These are phyloP conservation scores for Indri indri DNA, from an alignment of 2,113 vertebrate species.

Conservation along the genomic window DNA sequence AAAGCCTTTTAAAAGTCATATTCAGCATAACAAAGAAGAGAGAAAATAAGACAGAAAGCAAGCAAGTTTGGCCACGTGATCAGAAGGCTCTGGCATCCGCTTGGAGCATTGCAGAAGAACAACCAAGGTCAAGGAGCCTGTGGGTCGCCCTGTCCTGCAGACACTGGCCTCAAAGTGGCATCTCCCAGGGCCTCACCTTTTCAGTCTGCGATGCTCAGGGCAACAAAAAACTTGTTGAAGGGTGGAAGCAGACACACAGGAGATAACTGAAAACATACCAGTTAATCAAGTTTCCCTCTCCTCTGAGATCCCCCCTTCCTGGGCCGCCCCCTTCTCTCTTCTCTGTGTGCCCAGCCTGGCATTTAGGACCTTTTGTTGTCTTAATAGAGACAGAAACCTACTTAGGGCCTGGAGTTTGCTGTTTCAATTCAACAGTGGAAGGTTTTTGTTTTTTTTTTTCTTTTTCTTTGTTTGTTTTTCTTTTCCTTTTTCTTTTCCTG, in stretches of 20 bases:
- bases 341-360: constrained; percentile 62
- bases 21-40: not conserved
- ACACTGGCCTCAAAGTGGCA: not conserved
- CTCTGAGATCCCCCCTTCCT: not conserved
- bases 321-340: not conserved
- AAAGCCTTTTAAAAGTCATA: not conserved
- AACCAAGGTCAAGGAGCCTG: not conserved
- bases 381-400: constrained; percentile 84
- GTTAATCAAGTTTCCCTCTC: constrained; percentile 67
- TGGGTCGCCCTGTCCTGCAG: fast-evolving
- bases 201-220: not conserved
- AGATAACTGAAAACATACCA: constrained; percentile 14
- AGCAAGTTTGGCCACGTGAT: not conserved
- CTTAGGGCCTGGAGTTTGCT: constrained; percentile 77
- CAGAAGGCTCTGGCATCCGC: fast-evolving
- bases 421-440: constrained; percentile 81
- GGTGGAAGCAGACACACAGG: constrained; percentile 42
- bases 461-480: constrained; percentile 71
- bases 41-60: not conserved
- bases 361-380: constrained; percentile 83
- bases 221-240: not conserved
- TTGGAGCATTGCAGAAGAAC: too few species aligned
- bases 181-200: not conserved
- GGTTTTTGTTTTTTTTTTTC: not conserved
- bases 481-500: constrained; percentile 60